These are phyloP conservation scores for Drosophila rubida DNA, from an alignment of 2,888 invertebrate genomes.

Conservation along the genomic window DNA sequence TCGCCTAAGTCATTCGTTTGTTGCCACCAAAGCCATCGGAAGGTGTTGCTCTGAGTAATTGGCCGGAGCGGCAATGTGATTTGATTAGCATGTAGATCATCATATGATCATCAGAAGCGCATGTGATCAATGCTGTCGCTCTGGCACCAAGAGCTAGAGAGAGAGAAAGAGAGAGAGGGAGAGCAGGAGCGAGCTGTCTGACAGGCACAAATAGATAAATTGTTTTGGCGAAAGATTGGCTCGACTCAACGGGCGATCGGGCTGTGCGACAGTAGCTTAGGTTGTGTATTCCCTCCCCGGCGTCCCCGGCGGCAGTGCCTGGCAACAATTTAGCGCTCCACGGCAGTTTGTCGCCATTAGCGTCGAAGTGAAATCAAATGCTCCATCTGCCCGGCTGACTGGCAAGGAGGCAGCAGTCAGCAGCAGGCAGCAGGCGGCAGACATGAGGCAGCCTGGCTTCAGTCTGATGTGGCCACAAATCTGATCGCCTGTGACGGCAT, in stretches of 20 bases:
- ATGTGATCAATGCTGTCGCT: constrained; percentile 23
- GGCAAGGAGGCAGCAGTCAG: constrained; percentile 24
- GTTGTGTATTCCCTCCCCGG: constrained; percentile 17
- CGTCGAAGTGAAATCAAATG: constrained; percentile 80
- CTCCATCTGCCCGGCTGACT: constrained; percentile 31
- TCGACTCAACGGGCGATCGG: constrained; percentile 37
- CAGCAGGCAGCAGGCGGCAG: constrained; percentile 22
- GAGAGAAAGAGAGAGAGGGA: constrained; percentile 14
- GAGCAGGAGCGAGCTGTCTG: constrained; percentile 25
- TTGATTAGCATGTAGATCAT: constrained; percentile 80
- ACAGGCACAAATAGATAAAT: constrained; percentile 63
- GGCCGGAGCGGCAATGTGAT: constrained; percentile 63
- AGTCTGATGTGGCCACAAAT: constrained; percentile 66
- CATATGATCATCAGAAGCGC: constrained; percentile 48
- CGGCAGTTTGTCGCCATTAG: constrained; percentile 84
- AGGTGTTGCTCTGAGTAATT: constrained; percentile 75
- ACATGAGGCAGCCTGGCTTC: constrained; percentile 24
- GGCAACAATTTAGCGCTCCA: constrained; percentile 79
- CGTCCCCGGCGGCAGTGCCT: constrained; percentile 18
- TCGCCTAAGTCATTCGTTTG: constrained; percentile 74
- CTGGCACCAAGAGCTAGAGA: not conserved
- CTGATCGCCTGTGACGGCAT: constrained; percentile 79
- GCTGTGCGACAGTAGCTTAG: constrained; percentile 25
- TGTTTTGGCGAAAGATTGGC: constrained; percentile 52
- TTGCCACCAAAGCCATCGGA: constrained; percentile 17